phyloP scores from a whole-genome alignment of 2,113 vertebrate genomes.

The Noctilio leporinus region DNA sequence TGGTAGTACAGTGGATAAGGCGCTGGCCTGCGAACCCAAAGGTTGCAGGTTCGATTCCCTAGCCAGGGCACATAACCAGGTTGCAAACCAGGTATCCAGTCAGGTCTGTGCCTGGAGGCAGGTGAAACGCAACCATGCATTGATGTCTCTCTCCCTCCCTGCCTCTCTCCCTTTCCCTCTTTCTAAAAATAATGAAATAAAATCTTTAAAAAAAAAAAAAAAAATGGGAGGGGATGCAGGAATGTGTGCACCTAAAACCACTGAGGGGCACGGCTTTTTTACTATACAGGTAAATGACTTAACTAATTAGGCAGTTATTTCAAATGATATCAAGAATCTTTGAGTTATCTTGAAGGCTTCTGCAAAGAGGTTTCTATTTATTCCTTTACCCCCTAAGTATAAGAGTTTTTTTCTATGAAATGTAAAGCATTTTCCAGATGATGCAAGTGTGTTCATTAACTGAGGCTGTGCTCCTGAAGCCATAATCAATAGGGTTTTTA shows the following conservation, averaged over 20 bases:
- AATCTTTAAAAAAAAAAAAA: too few relatives aligned
- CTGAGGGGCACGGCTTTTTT: neutral
- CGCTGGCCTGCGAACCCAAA: too few relatives aligned
- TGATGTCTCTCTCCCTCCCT: too few relatives aligned
- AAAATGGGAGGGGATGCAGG: neutral
- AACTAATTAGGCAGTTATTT: neutral
- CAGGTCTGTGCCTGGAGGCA: too few relatives aligned
- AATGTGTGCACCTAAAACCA: neutral
- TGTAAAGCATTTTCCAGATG: neutral
- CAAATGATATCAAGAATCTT: neutral
- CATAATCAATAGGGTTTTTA: neutral
- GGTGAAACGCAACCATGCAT: too few relatives aligned
- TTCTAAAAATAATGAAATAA: too few relatives aligned
- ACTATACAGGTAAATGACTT: neutral
- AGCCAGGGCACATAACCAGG: too few relatives aligned
- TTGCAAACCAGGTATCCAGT: too few relatives aligned
- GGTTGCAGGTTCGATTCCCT: too few relatives aligned
- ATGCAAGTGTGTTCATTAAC: neutral
- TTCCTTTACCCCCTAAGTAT: neutral
- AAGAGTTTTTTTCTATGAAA: neutral
- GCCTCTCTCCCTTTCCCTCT: too few relatives aligned
- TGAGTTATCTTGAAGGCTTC: neutral
- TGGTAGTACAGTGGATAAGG: too few relatives aligned
- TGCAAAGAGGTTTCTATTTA: neutral
- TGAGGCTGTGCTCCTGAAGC: neutral